phyloP scores from a whole-genome alignment of 2,113 vertebrate species.

The Epinephelus lanceolatus region DNA sequence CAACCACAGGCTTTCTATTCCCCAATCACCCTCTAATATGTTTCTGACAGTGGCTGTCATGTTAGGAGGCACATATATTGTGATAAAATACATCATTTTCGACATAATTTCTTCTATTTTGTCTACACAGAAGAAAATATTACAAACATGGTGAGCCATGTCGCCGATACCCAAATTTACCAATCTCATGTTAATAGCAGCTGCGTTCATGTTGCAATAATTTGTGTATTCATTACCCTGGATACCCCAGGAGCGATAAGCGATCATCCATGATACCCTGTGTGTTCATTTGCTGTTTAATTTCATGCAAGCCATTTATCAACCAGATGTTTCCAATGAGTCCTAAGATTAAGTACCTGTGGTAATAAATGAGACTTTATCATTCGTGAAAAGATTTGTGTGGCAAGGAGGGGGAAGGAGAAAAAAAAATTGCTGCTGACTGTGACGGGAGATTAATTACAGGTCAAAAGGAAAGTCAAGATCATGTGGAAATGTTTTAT shows the following conservation, averaged over 20 bases:
- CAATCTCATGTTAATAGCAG: constrained; percentile 28
- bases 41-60: constrained; percentile 56
- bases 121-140: too few species aligned
- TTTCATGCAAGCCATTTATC: constrained; percentile 82
- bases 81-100: constrained; percentile 24
- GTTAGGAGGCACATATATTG: constrained; percentile 23
- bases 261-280: constrained; percentile 63
- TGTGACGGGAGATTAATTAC: constrained; percentile 65
- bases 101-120: too few species aligned
- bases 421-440: not conserved
- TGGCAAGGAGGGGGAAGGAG: constrained; percentile 3
- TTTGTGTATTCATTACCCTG: constrained; percentile 65
- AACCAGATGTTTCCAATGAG: constrained; percentile 81
- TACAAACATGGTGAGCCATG: not conserved
- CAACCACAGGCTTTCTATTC: constrained; percentile 54
- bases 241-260: constrained; percentile 60
- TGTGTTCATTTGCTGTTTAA: constrained; percentile 77
- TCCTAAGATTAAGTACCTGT: constrained; percentile 77
- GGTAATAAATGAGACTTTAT: constrained; percentile 78
- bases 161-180: not conserved
- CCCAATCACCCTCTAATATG: constrained; percentile 58
- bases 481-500: constrained; percentile 50
- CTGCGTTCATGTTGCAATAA: constrained; percentile 59
- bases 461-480: constrained; percentile 66
- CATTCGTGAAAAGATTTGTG: constrained; percentile 69